phyloP scores from a whole-genome alignment of 2,888 invertebrate genomes.

The Noctua fimbriata region DNA sequence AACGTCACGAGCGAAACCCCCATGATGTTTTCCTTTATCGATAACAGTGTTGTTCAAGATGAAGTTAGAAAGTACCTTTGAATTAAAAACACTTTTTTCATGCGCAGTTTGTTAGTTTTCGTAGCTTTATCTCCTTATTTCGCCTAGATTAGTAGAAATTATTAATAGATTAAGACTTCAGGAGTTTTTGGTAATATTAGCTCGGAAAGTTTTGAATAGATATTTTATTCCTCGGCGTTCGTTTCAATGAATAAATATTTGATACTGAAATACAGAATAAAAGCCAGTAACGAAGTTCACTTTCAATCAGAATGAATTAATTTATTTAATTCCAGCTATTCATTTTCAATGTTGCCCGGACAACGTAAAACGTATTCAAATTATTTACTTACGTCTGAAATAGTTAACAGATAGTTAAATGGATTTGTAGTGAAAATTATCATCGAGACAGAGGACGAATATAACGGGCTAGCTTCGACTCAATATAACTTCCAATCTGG shows the following conservation, averaged over 20 bases:
- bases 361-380: slow-evolving; percentile 4
- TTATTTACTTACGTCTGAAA: slow-evolving; percentile 18
- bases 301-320: slow-evolving; percentile 35
- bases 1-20: neutral
- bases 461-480: neutral
- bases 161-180: neutral
- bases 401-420: slow-evolving; percentile 1
- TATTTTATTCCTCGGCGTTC: slow-evolving; percentile 13
- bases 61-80: neutral
- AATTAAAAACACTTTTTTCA: neutral
- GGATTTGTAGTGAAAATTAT: neutral
- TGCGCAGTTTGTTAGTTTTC: no score
- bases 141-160: neutral
- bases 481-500: neutral
- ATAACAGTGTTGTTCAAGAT: neutral
- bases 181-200: neutral
- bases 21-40: neutral
- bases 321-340: slow-evolving; percentile 17
- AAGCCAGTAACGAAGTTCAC: slow-evolving; percentile 22
- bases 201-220: slow-evolving; percentile 1
- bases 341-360: slow-evolving; percentile 8
- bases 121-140: neutral
- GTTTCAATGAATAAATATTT: slow-evolving; percentile 17
- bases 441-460: neutral
- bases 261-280: slow-evolving; percentile 15